Evolutionary conservation across 1,140 invertebrate genomes (phyloP), one percentile per base, ranked within the genome.

Genomic region (Archivesica marissinica): DNA sequence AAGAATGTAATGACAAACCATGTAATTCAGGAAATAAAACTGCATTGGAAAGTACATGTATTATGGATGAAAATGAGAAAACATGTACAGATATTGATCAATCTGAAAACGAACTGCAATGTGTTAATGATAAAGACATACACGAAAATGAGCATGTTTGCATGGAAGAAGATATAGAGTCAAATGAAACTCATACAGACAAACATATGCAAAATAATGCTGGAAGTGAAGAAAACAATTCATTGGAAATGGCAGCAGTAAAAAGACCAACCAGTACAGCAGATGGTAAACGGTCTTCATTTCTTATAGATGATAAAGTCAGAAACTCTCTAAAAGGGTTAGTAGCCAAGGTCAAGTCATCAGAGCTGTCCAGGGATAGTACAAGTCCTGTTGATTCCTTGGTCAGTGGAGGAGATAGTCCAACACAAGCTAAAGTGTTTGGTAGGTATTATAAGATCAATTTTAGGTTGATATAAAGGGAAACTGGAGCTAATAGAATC

Each of bases 281-380:
- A 33, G 70, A 75, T 38, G 50, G 50, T 6, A n/a, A 56, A 28
- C 74, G 54, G 64, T 61, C 50, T 28, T 52, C 50, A 50, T 75
- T 83, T 38, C 35, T 72, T 61, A 44, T 83, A 44, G 54, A 64
- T 74, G 80, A 74, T 47, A 75, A 75, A 59, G 66, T 83, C 17
- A 74, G 80, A 64, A 70, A 83, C n/a, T 83, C 80, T 64, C 38
- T 83, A 38, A 83, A 83, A 83, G 80, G 70, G 7, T 54, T 83
- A 30, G 70, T 70, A 33, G 68, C 64, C 0, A 83, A 75, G 28
- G 56, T 83, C 6, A 81, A 81, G 33, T 68, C 47, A 35, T 54
- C 70, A 33, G 68, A 79, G 35, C 11, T 30, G 44, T 64, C 47
- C 9, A 79, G 47, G 59, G 64, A 72, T 20, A 50, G 35, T 28